Evolutionary conservation across 2,888 invertebrate genomes (phyloP), one percentile per base, ranked within the genome.

Genomic region (Acheta domesticus): DNA sequence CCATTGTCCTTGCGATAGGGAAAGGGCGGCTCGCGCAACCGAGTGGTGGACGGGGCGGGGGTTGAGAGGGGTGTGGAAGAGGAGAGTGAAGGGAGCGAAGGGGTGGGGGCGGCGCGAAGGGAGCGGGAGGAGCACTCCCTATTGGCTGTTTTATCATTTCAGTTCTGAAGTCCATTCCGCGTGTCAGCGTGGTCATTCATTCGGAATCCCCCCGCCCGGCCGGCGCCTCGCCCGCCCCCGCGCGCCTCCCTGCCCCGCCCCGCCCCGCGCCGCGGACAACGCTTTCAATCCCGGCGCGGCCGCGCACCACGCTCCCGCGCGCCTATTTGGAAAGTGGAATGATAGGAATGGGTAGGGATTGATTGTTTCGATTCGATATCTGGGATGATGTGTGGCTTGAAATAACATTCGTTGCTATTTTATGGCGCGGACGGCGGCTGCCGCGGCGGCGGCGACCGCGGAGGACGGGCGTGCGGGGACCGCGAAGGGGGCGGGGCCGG

Each of bases 131-230:
- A 77, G 62, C 16, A 62, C 62, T 62, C 62, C 62, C 62, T 77
- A 80, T 80, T 80, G 80, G 74, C 80, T 80, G 78, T 80, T 80
- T 80, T 80, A 80, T 80, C 80, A 80, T 80, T 80, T 80, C 80
- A 77, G 73, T 77, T 78, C 48, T 74, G 20, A 48, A 79, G 49
- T 79, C 76, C 79, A 79, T 79, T 79, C 76, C 79, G 49, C 50
- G 79, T 79, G 79, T 79, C 79, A 79, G 79, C 79, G 73, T 62
- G 79, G 76, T 62, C 79, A 79, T 79, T 79, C 79, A 79, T 79
- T 79, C 76, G 79, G 79, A 79, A 79, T 62, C 62, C 76, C 79
- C 76, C 62, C 49, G 16, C 79, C 23, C 23, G 23, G 23, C 23
- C 23, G 23, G 23, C 23, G 23, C 23, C 23, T 23, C 23, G 23